phyloP scores from a whole-genome alignment of 2,797 vertebrate genomes.

The Coranthus polyacanthus region DNA sequence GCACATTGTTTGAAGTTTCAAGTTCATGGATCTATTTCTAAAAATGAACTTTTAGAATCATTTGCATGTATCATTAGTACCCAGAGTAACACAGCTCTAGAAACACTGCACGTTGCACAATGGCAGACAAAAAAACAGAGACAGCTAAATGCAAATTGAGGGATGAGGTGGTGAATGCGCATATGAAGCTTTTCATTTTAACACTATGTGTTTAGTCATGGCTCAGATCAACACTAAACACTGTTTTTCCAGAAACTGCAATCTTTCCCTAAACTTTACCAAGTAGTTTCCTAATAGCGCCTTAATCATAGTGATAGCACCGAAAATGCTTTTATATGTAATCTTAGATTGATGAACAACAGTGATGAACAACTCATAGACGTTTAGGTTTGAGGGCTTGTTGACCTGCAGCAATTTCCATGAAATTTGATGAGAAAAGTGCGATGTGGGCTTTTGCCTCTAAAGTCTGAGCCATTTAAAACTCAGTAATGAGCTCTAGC shows the following conservation, averaged over 20 bases:
- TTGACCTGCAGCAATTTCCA: constrained; percentile 22
- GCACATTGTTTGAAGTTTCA: too few species aligned
- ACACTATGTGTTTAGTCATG: neutral
- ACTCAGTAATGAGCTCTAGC: constrained; percentile 61
- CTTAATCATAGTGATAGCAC: neutral
- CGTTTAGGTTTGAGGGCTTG: constrained; percentile 8
- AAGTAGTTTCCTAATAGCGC: neutral
- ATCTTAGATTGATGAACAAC: too few species aligned
- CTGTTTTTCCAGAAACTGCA: neutral
- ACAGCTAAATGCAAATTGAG: too few species aligned
- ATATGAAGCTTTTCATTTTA: too few species aligned
- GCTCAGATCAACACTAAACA: neutral
- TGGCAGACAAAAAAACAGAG: too few species aligned
- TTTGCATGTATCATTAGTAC: too few species aligned
- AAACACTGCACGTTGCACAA: too few species aligned
- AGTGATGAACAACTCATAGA: neutral
- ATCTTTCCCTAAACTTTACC: neutral
- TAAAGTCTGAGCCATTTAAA: neutral
- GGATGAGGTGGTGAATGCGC: neutral
- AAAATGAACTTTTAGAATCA: too few species aligned
- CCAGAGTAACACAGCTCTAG: too few species aligned
- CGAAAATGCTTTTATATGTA: neutral
- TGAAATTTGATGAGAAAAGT: constrained; percentile 22
- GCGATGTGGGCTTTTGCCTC: constrained; percentile 14
- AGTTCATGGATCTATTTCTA: too few species aligned